Conservation (phyloP, 2,113 vertebrate species). For the Oreamnos americanus region DNA sequence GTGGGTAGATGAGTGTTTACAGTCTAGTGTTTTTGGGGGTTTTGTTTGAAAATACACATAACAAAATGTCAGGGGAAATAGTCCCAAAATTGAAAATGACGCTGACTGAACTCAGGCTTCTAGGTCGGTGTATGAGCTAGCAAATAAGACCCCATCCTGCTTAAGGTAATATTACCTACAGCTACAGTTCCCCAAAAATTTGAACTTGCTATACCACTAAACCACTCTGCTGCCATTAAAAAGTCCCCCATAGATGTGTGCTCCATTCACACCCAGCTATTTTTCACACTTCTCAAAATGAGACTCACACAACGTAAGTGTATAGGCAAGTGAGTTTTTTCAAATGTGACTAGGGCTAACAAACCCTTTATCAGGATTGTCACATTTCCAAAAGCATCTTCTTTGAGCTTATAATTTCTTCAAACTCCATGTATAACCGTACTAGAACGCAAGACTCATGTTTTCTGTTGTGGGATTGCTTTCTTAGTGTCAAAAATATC, state of each 20-base stretch:
- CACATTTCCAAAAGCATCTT: conserved; percentile 30
- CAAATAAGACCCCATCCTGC: neutral
- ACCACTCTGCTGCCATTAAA: neutral
- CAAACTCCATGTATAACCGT: neutral
- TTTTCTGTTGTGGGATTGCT: neutral
- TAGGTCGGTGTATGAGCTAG: neutral
- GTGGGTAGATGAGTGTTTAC: neutral
- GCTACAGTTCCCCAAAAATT: neutral
- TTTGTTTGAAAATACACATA: neutral
- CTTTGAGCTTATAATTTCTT: conserved; percentile 11
- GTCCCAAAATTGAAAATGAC: neutral
- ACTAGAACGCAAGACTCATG: neutral
- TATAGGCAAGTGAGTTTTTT: conserved; percentile 41
- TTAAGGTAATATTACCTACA: neutral
- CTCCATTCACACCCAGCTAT: neutral
- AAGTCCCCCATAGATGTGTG: neutral
- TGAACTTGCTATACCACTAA: neutral
- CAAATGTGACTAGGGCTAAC: neutral
- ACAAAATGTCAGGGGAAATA: neutral
- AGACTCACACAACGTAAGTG: neutral
- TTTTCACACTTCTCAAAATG: conserved; percentile 6
- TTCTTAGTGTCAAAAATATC: neutral
- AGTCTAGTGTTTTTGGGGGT: neutral
- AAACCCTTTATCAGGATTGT: neutral
- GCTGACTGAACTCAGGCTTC: neutral